phyloP scores from a whole-genome alignment of 2,888 invertebrate species.

The Acanthosoma haemorrhoidale region DNA sequence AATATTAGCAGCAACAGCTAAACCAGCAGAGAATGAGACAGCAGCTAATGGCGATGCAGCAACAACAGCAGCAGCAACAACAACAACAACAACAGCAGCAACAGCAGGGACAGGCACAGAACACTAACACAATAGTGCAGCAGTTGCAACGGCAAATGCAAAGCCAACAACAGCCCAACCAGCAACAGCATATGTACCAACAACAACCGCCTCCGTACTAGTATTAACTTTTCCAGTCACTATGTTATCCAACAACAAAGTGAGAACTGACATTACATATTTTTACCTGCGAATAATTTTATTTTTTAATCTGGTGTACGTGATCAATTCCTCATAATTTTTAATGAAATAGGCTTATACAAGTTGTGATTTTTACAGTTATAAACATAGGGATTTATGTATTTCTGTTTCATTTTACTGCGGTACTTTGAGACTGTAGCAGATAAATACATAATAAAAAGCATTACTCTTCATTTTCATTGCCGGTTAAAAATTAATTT shows the following conservation, averaged over 20 bases:
- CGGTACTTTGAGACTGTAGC: too few species aligned
- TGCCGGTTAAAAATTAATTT: too few species aligned
- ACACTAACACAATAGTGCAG: conserved; percentile 59
- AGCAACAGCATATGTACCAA: conserved; percentile 37
- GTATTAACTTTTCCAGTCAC: not conserved
- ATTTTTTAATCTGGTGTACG: not conserved
- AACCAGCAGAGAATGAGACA: conserved; percentile 54
- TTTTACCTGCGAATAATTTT: not conserved
- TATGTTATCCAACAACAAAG: not conserved
- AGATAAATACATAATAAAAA: too few species aligned
- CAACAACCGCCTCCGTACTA: conserved; percentile 42
- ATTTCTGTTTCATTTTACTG: too few species aligned
- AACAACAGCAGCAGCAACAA: conserved; percentile 57
- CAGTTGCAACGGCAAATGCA: conserved; percentile 60
- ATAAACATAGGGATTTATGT: too few species aligned
- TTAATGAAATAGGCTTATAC: too few species aligned
- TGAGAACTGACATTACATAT: not conserved
- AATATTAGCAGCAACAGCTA: conserved; percentile 45
- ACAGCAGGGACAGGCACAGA: conserved; percentile 50
- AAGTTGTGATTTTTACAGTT: too few species aligned
- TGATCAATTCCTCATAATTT: too few species aligned
- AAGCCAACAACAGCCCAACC: conserved; percentile 32
- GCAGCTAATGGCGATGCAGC: conserved; percentile 65
- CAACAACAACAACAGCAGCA: conserved; percentile 51
- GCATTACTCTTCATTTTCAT: too few species aligned